phyloP scores from a whole-genome alignment of 1,140 invertebrate species.

The Lasaia peninsularis region DNA sequence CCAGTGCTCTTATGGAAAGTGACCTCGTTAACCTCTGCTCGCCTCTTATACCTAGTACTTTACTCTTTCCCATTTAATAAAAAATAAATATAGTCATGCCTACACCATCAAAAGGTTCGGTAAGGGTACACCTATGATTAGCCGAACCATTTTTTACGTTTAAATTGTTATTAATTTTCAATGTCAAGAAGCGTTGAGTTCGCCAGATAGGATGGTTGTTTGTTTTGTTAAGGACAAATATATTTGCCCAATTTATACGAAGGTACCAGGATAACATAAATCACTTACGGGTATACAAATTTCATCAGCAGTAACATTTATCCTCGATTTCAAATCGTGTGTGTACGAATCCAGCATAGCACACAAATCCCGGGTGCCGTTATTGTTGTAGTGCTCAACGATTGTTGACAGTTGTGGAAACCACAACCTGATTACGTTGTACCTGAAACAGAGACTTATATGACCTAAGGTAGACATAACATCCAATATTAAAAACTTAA shows the following conservation, averaged over 20 bases:
- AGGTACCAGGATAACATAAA: background rate
- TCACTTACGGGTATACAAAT: slow-evolving; percentile 53
- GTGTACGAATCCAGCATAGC: slow-evolving; percentile 52
- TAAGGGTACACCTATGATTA: too few species aligned
- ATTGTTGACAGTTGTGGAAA: slow-evolving; percentile 63
- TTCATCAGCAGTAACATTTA: slow-evolving; percentile 21
- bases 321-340: slow-evolving; percentile 30
- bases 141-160: too few species aligned
- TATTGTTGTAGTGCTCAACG: slow-evolving; percentile 45
- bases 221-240: too few species aligned
- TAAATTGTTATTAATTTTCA: too few species aligned
- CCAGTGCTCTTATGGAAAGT: too few species aligned
- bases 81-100: too few species aligned
- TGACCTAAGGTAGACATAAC: background rate
- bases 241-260: background rate
- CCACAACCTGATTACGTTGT: slow-evolving; percentile 57
- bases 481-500: too few species aligned
- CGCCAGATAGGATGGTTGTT: background rate
- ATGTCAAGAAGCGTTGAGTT: too few species aligned
- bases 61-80: too few species aligned
- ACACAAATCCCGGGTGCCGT: slow-evolving; percentile 41
- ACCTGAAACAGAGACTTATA: slow-evolving; percentile 35
- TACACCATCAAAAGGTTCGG: too few species aligned
- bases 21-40: too few species aligned
- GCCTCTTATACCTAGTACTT: too few species aligned